Percentiles rank a stretch among this genome's conserved stretches.
Conservation (phyloP, 2,113 vertebrate species). For the Cacatua alba region DNA sequence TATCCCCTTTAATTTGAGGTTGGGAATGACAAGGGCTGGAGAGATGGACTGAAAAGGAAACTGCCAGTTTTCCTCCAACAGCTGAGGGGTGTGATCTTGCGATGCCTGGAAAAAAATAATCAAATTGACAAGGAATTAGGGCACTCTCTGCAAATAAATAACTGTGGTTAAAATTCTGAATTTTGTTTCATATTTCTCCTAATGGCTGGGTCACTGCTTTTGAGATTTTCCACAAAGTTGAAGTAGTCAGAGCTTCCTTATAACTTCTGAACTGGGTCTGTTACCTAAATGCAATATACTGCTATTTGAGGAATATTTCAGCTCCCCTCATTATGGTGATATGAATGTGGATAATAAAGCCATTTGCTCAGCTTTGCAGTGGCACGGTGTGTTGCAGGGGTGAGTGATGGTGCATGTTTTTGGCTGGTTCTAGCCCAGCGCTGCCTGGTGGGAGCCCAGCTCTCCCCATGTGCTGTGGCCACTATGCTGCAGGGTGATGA, state of each 20-base stretch:
- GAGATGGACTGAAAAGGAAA: background rate
- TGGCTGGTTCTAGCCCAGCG: background rate
- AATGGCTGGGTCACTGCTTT: background rate
- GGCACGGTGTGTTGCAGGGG: rapidly evolving
- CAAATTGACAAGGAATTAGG: background rate
- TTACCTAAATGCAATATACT: background rate
- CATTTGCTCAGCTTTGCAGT: background rate
- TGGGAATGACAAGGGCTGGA: background rate
- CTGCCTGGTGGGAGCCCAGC: background rate
- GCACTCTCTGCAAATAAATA: background rate
- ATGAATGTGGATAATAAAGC: background rate
- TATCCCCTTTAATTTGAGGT: background rate
- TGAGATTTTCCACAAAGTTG: background rate
- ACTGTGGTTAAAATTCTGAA: background rate
- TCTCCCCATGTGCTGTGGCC: background rate
- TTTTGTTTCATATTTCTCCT: background rate
- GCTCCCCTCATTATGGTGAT: background rate
- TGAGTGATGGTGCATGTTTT: rapidly evolving
- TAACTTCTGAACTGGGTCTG: background rate
- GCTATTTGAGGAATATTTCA: background rate
- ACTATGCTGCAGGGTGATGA: rapidly evolving
- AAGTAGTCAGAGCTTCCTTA: background rate
- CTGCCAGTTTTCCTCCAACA: background rate
- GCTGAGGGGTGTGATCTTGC: background rate
- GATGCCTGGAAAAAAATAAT: background rate